These are phyloP conservation scores for Mastomys natalensis DNA, from an alignment of 2,113 vertebrate species.

Conservation along the genomic window DNA sequence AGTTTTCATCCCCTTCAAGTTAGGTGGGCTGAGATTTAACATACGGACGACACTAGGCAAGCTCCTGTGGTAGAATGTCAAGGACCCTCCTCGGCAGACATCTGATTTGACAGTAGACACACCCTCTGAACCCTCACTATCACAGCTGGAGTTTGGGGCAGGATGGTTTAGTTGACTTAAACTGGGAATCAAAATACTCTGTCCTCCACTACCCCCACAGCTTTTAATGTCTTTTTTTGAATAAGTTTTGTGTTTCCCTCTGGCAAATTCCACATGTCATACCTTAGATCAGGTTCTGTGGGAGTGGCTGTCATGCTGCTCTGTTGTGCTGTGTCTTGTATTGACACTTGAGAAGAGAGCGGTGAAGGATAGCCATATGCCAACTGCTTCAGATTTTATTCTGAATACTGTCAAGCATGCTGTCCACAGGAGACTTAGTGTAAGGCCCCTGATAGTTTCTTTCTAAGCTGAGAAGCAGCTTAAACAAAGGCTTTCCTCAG, in stretches of 20 bases:
- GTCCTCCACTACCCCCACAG: neutral
- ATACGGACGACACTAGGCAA: neutral
- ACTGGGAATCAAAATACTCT: neutral
- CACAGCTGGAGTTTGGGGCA: neutral
- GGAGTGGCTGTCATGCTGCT: neutral
- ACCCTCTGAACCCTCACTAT: neutral
- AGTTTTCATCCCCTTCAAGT: neutral
- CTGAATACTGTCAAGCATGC: neutral
- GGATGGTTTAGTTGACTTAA: neutral
- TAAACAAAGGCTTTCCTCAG: neutral
- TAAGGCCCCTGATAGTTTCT: conserved; percentile 18
- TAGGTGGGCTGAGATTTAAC: neutral
- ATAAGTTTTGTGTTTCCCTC: neutral
- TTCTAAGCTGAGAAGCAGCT: neutral
- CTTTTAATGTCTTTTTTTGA: neutral
- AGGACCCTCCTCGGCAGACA: neutral
- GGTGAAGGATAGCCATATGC: neutral
- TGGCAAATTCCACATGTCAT: neutral
- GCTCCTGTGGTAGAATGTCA: conserved; percentile 3
- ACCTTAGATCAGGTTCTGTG: neutral
- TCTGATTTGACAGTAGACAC: neutral
- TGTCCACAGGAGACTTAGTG: neutral
- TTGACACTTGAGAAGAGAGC: neutral
- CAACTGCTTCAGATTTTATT: conserved; percentile 1
- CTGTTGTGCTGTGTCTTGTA: neutral